Evolutionary conservation across 35 echinoderm and acorn worm genomes (phyloP).

Genomic region (Ophioderma brevispina): DNA sequence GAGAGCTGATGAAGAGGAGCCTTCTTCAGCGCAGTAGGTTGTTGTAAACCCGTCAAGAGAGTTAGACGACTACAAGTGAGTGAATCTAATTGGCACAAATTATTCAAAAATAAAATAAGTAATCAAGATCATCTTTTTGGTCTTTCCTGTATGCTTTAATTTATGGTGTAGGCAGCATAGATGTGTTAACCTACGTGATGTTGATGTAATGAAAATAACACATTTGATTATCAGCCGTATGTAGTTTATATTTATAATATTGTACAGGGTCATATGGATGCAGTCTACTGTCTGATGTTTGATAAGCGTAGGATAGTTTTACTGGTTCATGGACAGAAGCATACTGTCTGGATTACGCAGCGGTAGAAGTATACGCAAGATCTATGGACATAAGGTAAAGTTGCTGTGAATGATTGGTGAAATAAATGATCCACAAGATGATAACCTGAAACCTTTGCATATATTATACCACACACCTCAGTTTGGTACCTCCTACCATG

Average conservation of each 20-base stretch:
- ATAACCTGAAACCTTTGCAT: too few relatives aligned
- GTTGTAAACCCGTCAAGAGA: constrained; percentile 92
- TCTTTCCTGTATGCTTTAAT: too few relatives aligned
- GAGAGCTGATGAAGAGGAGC: background rate
- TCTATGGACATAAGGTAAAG: constrained; percentile 89
- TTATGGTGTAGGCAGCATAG: too few relatives aligned
- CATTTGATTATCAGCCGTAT: too few relatives aligned
- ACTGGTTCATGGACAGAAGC: constrained; percentile 92
- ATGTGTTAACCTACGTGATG: too few relatives aligned
- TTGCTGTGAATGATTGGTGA: too few relatives aligned
- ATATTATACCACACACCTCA: too few relatives aligned
- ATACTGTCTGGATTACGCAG: constrained; percentile 94
- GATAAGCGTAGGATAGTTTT: constrained; percentile 62
- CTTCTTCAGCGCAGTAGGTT: background rate
- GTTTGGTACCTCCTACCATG: too few relatives aligned
- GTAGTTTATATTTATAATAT: background rate
- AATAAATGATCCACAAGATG: too few relatives aligned
- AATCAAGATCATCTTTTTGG: background rate
- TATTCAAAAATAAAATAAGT: too few relatives aligned
- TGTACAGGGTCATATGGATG: constrained; percentile 78
- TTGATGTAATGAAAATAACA: too few relatives aligned
- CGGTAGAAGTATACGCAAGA: constrained; percentile 88
- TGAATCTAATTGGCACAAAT: too few relatives aligned
- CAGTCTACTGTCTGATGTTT: constrained; percentile 87
- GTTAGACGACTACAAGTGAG: constrained; percentile 88